Conservation (phyloP, 2,888 invertebrate genomes). For the Drosophila subquinaria region DNA sequence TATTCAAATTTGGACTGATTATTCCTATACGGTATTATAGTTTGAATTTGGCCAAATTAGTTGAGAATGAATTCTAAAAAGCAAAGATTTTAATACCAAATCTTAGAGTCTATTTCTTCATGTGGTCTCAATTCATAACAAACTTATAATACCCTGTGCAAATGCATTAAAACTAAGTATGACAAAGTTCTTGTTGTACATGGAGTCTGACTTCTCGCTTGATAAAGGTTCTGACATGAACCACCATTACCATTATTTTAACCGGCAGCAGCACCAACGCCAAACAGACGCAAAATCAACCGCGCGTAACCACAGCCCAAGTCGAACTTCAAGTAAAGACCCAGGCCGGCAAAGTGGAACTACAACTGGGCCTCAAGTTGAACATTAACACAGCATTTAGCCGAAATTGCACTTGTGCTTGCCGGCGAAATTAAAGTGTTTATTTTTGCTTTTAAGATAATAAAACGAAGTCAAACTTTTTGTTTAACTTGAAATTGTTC, state of each 20-base stretch:
- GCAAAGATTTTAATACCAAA: too few species aligned
- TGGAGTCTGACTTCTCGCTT: conserved; percentile 41
- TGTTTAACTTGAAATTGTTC: conserved; percentile 38
- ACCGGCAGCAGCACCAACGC: conserved; percentile 25
- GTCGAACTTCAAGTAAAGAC: conserved; percentile 13
- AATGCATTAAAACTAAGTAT: conserved; percentile 30
- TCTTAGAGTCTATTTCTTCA: too few species aligned
- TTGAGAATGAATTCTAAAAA: too few species aligned
- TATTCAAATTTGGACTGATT: neutral
- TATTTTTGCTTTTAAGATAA: conserved; percentile 2
- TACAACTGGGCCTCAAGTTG: conserved; percentile 37
- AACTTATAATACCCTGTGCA: neutral
- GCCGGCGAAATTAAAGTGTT: conserved; percentile 40
- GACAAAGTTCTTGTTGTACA: conserved; percentile 52
- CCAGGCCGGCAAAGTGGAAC: conserved; percentile 9
- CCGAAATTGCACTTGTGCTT: conserved; percentile 50
- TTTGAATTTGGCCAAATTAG: too few species aligned
- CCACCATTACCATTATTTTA: conserved; percentile 33
- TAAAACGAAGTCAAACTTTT: conserved; percentile 36
- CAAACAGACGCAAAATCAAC: conserved; percentile 49
- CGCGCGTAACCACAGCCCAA: conserved; percentile 69
- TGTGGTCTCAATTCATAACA: neutral
- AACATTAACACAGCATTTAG: conserved; percentile 61
- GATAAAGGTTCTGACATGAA: conserved; percentile 79
- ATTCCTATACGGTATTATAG: too few species aligned